Evolutionary conservation across 2,888 invertebrate genomes (phyloP), one percentile per base, ranked within the genome.

Genomic region (Cheilosia pagana): DNA sequence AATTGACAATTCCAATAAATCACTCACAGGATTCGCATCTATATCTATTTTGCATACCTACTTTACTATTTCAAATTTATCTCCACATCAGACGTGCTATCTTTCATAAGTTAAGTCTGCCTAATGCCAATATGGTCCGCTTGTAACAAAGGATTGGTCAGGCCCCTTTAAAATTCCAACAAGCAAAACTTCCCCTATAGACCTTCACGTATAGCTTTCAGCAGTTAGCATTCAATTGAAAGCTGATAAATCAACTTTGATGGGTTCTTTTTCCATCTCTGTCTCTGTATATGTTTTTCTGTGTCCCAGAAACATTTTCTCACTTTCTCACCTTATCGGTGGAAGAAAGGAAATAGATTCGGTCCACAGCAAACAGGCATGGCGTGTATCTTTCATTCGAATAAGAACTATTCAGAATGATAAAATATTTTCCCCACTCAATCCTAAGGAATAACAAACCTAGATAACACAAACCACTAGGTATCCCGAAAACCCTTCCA

Each of bases 211-310:
- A 35, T 12, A 35, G 35, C 35, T 35, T 35, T 53, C 72, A 28
- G 63, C 48, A 74, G 63, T 74, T 63, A 75, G 57, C 65, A 75
- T 65, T 65, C 75, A 75, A 75, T 75, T 75, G 75, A 50, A 31
- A 65, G 75, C 57, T 75, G 39, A 75, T 75, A 75, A 75, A 75
- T 75, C 75, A 75, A 75, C 65, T 57, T 57, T 65, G 65, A 57
- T 65, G 62, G 55, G 55, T 74, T 19, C 39, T 55, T 45, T 57
- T 45, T 45, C 7, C n/a, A n/a, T n/a, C n/a, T n/a, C n/a, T n/a
- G n/a, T 45, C 8, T 12, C 50, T 35, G 12, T 35, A 12, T 2
- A 3, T 35, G 0, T 35, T 12, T 3, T 10, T 35, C 10, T 35
- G 12, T 35, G 12, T 3, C 53, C 53, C n/a, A 21, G 53, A 72